phyloP scores from a whole-genome alignment of 2,888 invertebrate genomes.

The Caenorhabditis drosophilae region DNA sequence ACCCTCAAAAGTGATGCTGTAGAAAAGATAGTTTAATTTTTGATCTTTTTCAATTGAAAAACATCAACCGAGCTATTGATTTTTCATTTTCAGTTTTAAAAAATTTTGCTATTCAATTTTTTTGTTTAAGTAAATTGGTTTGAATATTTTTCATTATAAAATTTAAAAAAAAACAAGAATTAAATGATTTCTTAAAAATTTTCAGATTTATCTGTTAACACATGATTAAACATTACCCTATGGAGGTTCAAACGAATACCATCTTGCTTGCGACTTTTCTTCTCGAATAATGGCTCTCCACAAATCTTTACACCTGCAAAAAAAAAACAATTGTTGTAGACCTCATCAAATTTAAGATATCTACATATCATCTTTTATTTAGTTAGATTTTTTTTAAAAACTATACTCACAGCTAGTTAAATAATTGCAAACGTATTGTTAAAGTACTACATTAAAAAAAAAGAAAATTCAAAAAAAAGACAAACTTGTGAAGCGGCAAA shows the following conservation, averaged over 20 bases:
- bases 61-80: neutral
- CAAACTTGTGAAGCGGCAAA: slow-evolving; percentile 62
- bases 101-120: neutral
- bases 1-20: neutral
- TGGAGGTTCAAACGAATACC: slow-evolving; percentile 65
- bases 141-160: neutral
- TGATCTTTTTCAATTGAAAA: neutral
- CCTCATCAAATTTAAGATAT: too few relatives aligned
- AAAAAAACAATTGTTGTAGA: slow-evolving; percentile 3
- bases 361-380: slow-evolving; percentile 1
- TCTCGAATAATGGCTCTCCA: slow-evolving; percentile 68
- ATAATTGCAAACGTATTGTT: too few relatives aligned
- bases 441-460: too few relatives aligned
- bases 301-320: slow-evolving; percentile 64
- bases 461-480: neutral
- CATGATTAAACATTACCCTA: neutral
- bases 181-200: neutral
- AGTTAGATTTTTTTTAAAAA: neutral
- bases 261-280: slow-evolving; percentile 67
- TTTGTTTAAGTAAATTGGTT: neutral
- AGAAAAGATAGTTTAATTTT: neutral
- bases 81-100: neutral
- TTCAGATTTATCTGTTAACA: slow-evolving; percentile 1
- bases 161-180: neutral
- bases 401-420: neutral